Evolutionary conservation across 1,140 invertebrate species (phyloP), one percentile per base, ranked within the genome.

Genomic region (Diorhabda sublineata): DNA sequence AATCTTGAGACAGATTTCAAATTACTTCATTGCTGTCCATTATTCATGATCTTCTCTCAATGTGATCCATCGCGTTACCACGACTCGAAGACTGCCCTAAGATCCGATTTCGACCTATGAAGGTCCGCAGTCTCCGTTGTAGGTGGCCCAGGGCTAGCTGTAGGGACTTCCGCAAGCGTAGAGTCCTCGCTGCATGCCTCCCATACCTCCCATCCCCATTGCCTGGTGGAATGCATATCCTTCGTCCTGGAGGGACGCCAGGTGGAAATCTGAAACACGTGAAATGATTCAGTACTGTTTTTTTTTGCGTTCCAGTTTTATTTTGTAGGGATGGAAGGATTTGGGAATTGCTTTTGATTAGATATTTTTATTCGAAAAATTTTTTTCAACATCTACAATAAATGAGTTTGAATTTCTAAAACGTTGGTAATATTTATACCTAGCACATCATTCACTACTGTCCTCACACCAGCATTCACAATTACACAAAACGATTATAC

Each of bases 201-300:
- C 81, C 78, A 81, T 80, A 68, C 80, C 80, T 58, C 81, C 81
- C 82, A 83, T 82, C 73, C 81, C 81, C 81, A 82, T 82, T 63
- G 81, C 81, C 77, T 81, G 81, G 70, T 83, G 82, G 79, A 82
- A 83, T 75, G 82, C 81, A 74, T 81, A 82, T 63, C 81, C 82
- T 78, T 83, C 82, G 75, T 83, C 82, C 75, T 83, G 82, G 45
- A 83, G 81, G 60, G 82, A 83, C 61, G 81, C 82, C 79, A 83
- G 76, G 75, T 83, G 82, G 75, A 83, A 82, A 78, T 83, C 82
- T 83, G 82, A 42, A 83, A 82, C 65, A 67, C n/a, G 64, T 42
- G 9, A 57, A 43, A 7, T 44, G 65, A 42, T n/a, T 11, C 42
- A 58, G 7, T 44, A 43, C 7, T 11, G 42, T n/a, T 26, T 1